Base-by-base conservation (phyloP, 23 tunicate species). In the Trididemnum miniatum region DNA sequence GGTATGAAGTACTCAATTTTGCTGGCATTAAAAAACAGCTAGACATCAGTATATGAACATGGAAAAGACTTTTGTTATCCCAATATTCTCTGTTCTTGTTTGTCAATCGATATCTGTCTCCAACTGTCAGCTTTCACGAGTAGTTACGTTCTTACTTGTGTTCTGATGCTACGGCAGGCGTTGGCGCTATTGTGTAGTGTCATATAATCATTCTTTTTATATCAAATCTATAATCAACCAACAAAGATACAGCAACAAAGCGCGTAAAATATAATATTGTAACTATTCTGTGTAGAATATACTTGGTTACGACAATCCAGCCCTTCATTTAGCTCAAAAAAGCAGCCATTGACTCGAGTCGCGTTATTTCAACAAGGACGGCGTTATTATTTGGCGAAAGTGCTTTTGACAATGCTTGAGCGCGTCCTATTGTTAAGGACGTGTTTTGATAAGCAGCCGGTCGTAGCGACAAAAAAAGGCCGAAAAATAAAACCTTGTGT, bases 281-380 rank as follows among this genome's bases (percentile, higher is more conserved):
- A 31, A 3, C 38, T 4, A 31, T 67, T 67, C 37, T 30, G 2
- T 67, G 7, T 3, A 4, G 5, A 26, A 9, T 44, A 44, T 25
- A 25, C 38, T 67, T 32, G 38, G 75, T 31, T 31, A 31, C 75
- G n/a, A 67, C 9, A 5, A 9, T 31, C 9, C 75, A 15, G 38
- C 38, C 75, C 38, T 33, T 32, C 25, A 33, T 32, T 67, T 67
- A 4, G 38, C 2, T 24, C 9, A 31, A 30, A 32, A 67, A 67
- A 22, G 38, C 75, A 38, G 26, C 29, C 38, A 73, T 73, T 73
- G 57, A 59, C 26, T 5, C 59, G 29, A 39, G 20, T 23, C 20
- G 59, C 57, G 79, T 73, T 73, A 73, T 73, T 73, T 27, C 37
- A 73, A 73, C 79, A 73, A 20, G 18, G 31, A 39, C 59, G 59